Evolutionary conservation across 1,140 invertebrate species (phyloP).

Genomic region (Drosophila elegans): DNA sequence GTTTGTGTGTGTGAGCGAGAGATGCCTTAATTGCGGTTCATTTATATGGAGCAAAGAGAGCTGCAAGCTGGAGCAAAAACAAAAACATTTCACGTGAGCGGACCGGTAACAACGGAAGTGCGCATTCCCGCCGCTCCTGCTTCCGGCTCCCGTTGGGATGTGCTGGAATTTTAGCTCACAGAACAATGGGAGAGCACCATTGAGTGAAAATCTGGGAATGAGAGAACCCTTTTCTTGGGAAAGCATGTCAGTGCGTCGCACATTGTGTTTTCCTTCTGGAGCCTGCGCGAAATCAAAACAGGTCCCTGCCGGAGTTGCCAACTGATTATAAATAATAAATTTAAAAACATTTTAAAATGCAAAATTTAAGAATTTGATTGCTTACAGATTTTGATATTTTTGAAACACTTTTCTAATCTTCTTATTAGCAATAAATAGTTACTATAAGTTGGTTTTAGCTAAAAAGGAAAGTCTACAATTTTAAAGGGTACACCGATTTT

Average conservation of each 20-base stretch:
- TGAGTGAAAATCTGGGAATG: background rate
- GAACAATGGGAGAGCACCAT: background rate
- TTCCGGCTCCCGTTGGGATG: slow-evolving; percentile 7
- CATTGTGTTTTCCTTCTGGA: slow-evolving; percentile 1
- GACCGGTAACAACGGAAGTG: slow-evolving; percentile 21
- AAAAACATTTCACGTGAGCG: slow-evolving; percentile 15
- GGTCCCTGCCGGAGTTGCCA: background rate
- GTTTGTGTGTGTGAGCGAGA: slow-evolving; percentile 4
- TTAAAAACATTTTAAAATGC: background rate
- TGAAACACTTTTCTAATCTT: no score
- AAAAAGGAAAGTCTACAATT: no score
- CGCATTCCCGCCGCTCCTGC: slow-evolving; percentile 1
- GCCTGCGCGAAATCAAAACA: slow-evolving; percentile 9
- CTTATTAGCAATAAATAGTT: no score
- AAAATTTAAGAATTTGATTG: no score
- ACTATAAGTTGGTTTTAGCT: no score
- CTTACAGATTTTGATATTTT: no score
- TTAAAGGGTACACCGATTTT: no score
- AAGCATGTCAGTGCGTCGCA: slow-evolving; percentile 16
- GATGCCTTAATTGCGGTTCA: slow-evolving; percentile 32
- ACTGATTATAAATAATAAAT: background rate
- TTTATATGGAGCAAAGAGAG: slow-evolving; percentile 27
- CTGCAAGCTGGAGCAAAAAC: slow-evolving; percentile 5
- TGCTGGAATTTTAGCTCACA: slow-evolving; percentile 23
- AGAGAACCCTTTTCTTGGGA: slow-evolving; percentile 3